Percentiles rank a stretch among this genome's conserved stretches.
phyloP scores from a whole-genome alignment of 2,888 invertebrate species.

The Erynnis tages region DNA sequence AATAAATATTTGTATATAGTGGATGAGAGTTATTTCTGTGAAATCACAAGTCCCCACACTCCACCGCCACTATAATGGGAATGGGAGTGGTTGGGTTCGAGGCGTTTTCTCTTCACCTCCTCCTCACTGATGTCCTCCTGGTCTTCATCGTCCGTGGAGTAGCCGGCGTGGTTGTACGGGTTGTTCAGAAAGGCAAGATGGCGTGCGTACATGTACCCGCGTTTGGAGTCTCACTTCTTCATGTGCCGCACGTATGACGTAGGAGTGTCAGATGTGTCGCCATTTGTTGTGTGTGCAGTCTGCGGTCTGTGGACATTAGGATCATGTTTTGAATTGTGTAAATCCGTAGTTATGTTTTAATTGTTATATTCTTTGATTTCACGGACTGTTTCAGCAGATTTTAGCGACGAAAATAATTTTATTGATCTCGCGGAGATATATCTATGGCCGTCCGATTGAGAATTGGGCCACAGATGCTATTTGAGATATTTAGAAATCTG shows the following conservation, averaged over 20 bases:
- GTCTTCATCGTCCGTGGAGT: constrained; percentile 37
- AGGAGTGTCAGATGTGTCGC: constrained; percentile 70
- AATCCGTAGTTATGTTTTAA: too few relatives aligned
- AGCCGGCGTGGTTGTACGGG: constrained; percentile 42
- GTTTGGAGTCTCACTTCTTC: constrained; percentile 45
- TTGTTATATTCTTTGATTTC: too few relatives aligned
- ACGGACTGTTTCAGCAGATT: too few relatives aligned
- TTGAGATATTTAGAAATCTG: too few relatives aligned
- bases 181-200: constrained; percentile 56
- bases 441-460: too few relatives aligned
- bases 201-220: constrained; percentile 56
- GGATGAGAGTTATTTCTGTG: too few relatives aligned
- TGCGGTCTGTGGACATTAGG: constrained; percentile 48
- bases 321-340: too few relatives aligned
- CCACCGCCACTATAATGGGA: constrained; percentile 41
- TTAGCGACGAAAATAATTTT: too few relatives aligned
- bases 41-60: constrained; percentile 29
- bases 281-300: constrained; percentile 62
- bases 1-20: too few relatives aligned
- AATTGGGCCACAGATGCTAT: too few relatives aligned
- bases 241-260: constrained; percentile 63
- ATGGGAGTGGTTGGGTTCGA: constrained; percentile 29
- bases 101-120: constrained; percentile 32
- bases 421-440: too few relatives aligned
- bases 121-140: constrained; percentile 42